Percentiles rank a stretch among this genome's conserved stretches.
Conservation (phyloP, 1,140 invertebrate genomes). For the Argopecten irradians region DNA sequence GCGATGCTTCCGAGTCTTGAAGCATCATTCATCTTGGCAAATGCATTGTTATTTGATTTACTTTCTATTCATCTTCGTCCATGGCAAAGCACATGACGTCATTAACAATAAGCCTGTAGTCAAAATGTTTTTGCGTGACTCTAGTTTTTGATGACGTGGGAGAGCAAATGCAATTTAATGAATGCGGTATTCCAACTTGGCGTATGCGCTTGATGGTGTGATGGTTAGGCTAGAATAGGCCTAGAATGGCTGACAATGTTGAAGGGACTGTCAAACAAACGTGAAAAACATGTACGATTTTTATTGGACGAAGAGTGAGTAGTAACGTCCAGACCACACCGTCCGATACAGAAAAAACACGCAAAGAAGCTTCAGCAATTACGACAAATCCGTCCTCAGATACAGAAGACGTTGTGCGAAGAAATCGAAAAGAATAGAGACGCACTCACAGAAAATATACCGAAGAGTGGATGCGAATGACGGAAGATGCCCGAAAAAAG, state of each 20-base stretch:
- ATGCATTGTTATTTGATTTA: constrained; percentile 17
- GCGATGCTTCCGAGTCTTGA: neutral
- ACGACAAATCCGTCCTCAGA: neutral
- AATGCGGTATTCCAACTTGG: neutral
- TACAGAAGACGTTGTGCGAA: neutral
- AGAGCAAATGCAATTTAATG: neutral
- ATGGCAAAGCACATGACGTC: neutral
- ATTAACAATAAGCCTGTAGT: neutral
- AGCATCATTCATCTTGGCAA: constrained; percentile 13
- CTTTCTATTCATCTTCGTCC: no score
- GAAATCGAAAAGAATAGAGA: neutral
- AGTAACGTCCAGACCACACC: neutral
- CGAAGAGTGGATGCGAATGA: neutral
- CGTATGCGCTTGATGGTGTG: no score
- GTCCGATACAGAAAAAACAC: neutral
- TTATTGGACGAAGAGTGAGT: constrained; percentile 13
- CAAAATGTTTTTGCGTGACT: no score
- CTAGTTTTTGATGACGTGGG: constrained; percentile 15
- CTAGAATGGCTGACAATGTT: neutral
- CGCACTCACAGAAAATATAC: neutral
- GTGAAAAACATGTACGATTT: constrained; percentile 17
- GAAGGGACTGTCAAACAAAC: neutral
- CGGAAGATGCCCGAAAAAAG: constrained; percentile 27
- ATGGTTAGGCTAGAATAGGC: neutral
- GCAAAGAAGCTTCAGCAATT: neutral